Conservation (phyloP, 1,140 invertebrate genomes). For the Schlechtendalia chinensis region DNA sequence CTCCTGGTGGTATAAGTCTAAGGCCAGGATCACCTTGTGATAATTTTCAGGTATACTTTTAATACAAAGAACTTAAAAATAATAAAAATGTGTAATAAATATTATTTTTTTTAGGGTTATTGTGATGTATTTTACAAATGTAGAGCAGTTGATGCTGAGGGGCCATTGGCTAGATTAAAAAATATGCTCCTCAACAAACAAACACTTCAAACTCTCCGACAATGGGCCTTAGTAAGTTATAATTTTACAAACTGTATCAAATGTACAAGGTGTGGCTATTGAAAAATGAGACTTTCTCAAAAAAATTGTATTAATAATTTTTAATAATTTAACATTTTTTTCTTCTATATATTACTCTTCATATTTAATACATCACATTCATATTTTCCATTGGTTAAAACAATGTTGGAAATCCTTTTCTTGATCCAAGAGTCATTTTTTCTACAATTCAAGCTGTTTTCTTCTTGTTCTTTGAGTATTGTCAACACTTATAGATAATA, state of each 20-base stretch:
- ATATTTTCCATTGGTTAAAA: too few relatives aligned
- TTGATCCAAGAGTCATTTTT: too few relatives aligned
- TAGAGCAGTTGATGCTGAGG: slow-evolving; percentile 95
- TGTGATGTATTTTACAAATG: slow-evolving; percentile 99
- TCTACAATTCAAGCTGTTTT: too few relatives aligned
- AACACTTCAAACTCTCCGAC: slow-evolving; percentile 79
- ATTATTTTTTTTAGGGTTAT: slow-evolving; percentile 71
- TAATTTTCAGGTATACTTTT: slow-evolving; percentile 80
- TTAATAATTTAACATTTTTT: too few relatives aligned
- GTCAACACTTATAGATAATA: too few relatives aligned
- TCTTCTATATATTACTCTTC: too few relatives aligned
- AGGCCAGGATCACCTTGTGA: slow-evolving; percentile 95
- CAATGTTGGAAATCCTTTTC: too few relatives aligned
- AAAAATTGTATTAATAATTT: too few relatives aligned
- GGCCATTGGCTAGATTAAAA: slow-evolving; percentile 92
- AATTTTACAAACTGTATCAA: background rate
- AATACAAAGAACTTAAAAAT: background rate
- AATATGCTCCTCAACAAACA: slow-evolving; percentile 92
- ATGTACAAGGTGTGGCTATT: too few relatives aligned
- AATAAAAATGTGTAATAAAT: background rate
- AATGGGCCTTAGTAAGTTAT: slow-evolving; percentile 76
- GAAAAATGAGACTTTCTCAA: too few relatives aligned
- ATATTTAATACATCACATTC: too few relatives aligned
- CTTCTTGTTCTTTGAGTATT: too few relatives aligned
- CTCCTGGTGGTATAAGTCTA: slow-evolving; percentile 81